Evolutionary conservation across 1,140 invertebrate species (phyloP).

Genomic region (Ditylenchus dipsaci): DNA sequence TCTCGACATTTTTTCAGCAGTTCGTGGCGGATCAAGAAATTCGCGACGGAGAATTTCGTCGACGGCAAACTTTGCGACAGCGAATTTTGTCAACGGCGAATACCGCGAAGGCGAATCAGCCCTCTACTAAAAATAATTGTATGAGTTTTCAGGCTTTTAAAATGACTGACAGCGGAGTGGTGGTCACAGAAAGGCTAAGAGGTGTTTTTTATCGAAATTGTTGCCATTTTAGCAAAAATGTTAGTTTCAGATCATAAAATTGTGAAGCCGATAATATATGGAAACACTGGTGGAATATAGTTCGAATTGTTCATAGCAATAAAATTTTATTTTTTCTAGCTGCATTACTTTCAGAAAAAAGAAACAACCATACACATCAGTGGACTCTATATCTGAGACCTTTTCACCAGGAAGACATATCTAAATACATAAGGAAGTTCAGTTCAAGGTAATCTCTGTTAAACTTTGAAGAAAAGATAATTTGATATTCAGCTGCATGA

Average conservation of each 20-base stretch:
- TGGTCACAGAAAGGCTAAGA: constrained; percentile 17
- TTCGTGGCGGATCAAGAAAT: too few species aligned
- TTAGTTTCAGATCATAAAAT: constrained; percentile 61
- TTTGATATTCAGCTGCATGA: constrained; percentile 71
- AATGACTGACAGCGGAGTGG: constrained; percentile 7
- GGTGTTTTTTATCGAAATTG: too few species aligned
- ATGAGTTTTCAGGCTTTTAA: not conserved
- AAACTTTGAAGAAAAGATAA: not conserved
- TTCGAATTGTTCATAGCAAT: too few species aligned
- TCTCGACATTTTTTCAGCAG: too few species aligned
- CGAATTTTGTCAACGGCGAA: too few species aligned
- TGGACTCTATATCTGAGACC: constrained; percentile 98
- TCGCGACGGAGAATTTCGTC: too few species aligned
- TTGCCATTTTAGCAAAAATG: too few species aligned
- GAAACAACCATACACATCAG: constrained; percentile 97
- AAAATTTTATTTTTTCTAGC: too few species aligned
- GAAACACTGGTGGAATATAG: constrained; percentile 77
- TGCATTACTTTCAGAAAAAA: constrained; percentile 82
- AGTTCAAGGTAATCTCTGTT: constrained; percentile 70
- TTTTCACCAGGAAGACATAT: constrained; percentile 67
- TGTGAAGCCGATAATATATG: constrained; percentile 92
- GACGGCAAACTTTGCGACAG: too few species aligned
- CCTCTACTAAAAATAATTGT: too few species aligned
- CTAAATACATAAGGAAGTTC: constrained; percentile 60
- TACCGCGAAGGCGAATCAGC: too few species aligned